Percentiles rank a stretch among this genome's conserved stretches.
These are phyloP conservation scores for Pasiphila rectangulata DNA, from an alignment of 2,888 invertebrate species.

Conservation along the genomic window DNA sequence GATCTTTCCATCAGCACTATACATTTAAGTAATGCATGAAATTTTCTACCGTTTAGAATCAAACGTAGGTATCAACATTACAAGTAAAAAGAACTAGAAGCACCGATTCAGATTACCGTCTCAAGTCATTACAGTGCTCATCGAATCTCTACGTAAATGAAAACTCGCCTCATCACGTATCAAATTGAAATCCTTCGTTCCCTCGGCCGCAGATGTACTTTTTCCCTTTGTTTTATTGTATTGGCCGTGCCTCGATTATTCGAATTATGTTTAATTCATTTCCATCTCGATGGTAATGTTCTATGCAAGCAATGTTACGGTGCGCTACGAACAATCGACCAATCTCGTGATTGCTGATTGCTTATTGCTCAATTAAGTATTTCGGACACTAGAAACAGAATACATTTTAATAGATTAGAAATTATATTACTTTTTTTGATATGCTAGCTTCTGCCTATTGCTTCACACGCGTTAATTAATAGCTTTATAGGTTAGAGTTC, in stretches of 20 bases:
- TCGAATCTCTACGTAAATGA: constrained; percentile 60
- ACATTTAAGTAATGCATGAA: constrained; percentile 6
- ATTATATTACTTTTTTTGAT: no score
- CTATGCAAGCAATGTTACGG: constrained; percentile 45
- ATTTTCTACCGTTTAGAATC: constrained; percentile 25
- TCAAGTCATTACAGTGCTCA: constrained; percentile 24
- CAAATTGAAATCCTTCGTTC: constrained; percentile 79
- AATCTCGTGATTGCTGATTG: constrained; percentile 26
- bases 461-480: no score
- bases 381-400: constrained; percentile 13
- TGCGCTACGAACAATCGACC: constrained; percentile 40
- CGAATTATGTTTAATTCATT: constrained; percentile 80
- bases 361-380: constrained; percentile 20
- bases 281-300: constrained; percentile 71
- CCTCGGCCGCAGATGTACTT: constrained; percentile 66
- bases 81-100: constrained; percentile 31
- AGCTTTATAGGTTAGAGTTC: no score
- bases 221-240: constrained; percentile 77
- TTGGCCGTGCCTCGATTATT: constrained; percentile 74
- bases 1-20: no score
- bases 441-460: no score
- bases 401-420: neutral
- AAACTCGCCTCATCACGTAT: constrained; percentile 79
- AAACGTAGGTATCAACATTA: constrained; percentile 26
- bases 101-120: constrained; percentile 36